Evolutionary conservation across 2,888 invertebrate genomes (phyloP), one percentile per base, ranked within the genome.

Genomic region (Philopedon plagiatum): DNA sequence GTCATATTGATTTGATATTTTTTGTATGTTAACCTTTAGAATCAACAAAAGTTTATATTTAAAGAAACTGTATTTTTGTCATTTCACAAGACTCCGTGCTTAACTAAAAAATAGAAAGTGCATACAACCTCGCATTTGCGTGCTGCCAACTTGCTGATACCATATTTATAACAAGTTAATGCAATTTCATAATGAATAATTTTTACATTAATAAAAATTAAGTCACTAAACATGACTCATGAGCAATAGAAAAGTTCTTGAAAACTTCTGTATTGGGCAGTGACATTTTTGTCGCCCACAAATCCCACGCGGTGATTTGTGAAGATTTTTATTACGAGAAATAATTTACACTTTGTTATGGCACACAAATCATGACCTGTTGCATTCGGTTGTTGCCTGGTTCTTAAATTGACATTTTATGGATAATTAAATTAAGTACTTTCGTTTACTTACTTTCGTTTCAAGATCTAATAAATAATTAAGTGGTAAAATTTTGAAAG

Each of bases 231-330:
- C 18, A 11, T 46, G 46, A 46, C 23, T 46, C 46, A 46, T 5
- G 9, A 9, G 34, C 34, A 34, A n/a, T 23, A 21, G n/a, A 46
- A 46, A 46, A 44, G 9, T 18, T 46, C 21, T 46, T 21, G 21
- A 46, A 29, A 29, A 5, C 29, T 26, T 15, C 51, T 51, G 26
- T 51, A 51, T 51, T 51, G 26, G 15, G 51, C 26, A 29, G 26
- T 51, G 15, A 51, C 51, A 51, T 51, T 51, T 51, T 51, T 29
- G 5, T 51, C 51, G 29, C 51, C 51, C 51, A 51, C 51, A 13
- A 51, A 8, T 2, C 29, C 51, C 11, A 51, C 51, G 29, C 23
- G 21, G 21, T 9, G 13, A 51, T 49, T 49, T 19, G 26, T 49
- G 13, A 23, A 11, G 3, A 46, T 3, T 46, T 46, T 23, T 23